Evolutionary conservation across 2,797 vertebrate genomes (phyloP).

Genomic region (Sebastes itinus): DNA sequence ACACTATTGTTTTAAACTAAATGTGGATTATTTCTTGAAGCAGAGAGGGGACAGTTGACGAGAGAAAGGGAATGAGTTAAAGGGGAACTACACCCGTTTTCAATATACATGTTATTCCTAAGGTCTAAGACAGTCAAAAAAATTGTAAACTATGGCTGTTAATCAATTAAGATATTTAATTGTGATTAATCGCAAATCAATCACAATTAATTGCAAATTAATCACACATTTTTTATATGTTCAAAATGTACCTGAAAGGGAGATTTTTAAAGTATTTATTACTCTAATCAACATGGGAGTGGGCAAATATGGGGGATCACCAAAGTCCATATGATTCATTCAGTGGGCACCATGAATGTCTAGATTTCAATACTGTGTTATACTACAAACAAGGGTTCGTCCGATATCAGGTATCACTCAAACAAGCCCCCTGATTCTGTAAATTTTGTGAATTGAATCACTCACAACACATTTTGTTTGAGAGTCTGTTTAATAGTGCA

Average conservation of each 20-base stretch:
- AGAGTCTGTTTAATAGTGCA: neutral
- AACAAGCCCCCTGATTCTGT: neutral
- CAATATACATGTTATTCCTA: too few relatives aligned
- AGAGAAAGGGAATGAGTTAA: neutral
- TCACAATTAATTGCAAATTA: too few relatives aligned
- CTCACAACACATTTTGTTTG: neutral
- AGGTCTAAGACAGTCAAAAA: too few relatives aligned
- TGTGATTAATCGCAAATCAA: too few relatives aligned
- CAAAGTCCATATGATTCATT: neutral
- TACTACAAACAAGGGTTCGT: neutral
- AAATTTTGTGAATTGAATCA: neutral
- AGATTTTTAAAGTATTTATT: too few relatives aligned
- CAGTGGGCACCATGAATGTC: neutral
- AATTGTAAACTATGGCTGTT: too few relatives aligned
- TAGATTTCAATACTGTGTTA: neutral
- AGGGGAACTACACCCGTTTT: too few relatives aligned
- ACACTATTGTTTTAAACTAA: neutral
- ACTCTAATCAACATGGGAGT: too few relatives aligned
- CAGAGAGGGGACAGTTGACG: neutral
- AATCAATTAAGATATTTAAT: too few relatives aligned
- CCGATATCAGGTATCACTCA: neutral
- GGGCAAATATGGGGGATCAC: too few relatives aligned
- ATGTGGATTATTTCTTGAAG: neutral
- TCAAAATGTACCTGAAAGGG: too few relatives aligned
- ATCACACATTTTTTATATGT: too few relatives aligned